Evolutionary conservation across 2,888 invertebrate genomes (phyloP).

Genomic region (Tenthredo amoena): DNA sequence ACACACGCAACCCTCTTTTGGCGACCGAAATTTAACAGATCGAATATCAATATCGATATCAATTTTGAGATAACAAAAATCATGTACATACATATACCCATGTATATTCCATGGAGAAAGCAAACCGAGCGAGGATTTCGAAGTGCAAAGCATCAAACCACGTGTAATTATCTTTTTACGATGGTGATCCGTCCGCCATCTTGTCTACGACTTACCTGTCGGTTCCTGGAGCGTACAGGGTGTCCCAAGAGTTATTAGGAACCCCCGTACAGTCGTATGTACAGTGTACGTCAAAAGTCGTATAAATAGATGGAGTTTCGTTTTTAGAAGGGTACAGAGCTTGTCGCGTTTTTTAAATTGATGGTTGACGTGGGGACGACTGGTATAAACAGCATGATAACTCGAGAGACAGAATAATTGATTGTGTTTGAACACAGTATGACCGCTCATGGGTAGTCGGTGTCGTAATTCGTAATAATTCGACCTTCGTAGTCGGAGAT

Average conservation of each 20-base stretch:
- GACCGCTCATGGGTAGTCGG: not conserved
- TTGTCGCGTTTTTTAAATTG: not conserved
- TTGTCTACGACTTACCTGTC: conserved; percentile 54
- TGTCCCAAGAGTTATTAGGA: conserved; percentile 38
- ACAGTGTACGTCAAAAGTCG: conserved; percentile 32
- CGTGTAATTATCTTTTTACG: conserved; percentile 67
- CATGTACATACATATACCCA: not conserved
- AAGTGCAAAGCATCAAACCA: conserved; percentile 48
- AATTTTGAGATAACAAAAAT: not conserved
- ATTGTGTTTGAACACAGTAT: not conserved
- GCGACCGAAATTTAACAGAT: not conserved
- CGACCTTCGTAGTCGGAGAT: not conserved
- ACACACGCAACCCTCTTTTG: not conserved
- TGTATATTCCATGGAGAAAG: not conserved
- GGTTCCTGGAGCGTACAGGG: conserved; percentile 45
- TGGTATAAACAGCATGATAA: not conserved
- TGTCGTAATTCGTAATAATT: not conserved
- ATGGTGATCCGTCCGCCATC: conserved; percentile 63
- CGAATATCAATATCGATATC: not conserved
- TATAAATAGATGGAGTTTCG: not conserved
- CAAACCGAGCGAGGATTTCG: not conserved
- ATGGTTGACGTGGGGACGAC: not conserved
- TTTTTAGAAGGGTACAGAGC: not conserved
- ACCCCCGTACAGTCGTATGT: not conserved
- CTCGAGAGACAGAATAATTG: conserved; percentile 9